Base-by-base conservation (phyloP, 2,113 vertebrate genomes). In the Cinclus cinclus region DNA sequence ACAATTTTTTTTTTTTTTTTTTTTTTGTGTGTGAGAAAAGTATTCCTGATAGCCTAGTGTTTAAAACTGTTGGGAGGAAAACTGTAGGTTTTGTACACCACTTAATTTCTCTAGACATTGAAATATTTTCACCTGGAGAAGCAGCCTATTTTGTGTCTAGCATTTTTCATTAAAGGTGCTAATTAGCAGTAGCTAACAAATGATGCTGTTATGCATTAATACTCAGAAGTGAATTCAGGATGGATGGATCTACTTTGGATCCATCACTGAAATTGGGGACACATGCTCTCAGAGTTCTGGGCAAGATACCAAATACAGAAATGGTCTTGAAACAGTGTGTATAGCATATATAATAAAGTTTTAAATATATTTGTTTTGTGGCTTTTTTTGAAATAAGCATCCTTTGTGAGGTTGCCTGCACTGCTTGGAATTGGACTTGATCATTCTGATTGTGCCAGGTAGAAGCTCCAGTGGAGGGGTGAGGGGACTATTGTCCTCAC, bases 131-230 rank as follows among this genome's bases (percentile, higher is more conserved):
- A 74, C n/a, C 65, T 91, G 84, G 39, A 92, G 74, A 74, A 93
- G 42, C 24, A 75, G 30, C 64, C 31, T 74, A 62, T 81, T 92
- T 90, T 83, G 15, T 80, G 49, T 41, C n/a, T 83, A 52, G 19
- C 31, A 60, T 91, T 91, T 87, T 83, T 80, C 55, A 81, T 64
- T 76, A 80, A 49, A 44, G 16, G 9, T 73, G 37, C 13, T 92
- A 84, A 93, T 90, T 87, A 94, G 52, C 44, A 74, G 16, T 15
- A 78, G 77, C 31, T 89, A 67, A 82, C 37, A 91, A 93, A 87
- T 31, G 37, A 69, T 70, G 35, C 31, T 87, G 59, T 78, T 93
- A 62, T 41, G 4, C 74, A 37, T 70, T 89, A 94, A 83, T 70
- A 42, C 49, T 76, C 73, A 60, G 42, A 73, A 83, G 49, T 80